Conservation (phyloP, 2,888 invertebrate species). For the Pseudococcus viburni region DNA sequence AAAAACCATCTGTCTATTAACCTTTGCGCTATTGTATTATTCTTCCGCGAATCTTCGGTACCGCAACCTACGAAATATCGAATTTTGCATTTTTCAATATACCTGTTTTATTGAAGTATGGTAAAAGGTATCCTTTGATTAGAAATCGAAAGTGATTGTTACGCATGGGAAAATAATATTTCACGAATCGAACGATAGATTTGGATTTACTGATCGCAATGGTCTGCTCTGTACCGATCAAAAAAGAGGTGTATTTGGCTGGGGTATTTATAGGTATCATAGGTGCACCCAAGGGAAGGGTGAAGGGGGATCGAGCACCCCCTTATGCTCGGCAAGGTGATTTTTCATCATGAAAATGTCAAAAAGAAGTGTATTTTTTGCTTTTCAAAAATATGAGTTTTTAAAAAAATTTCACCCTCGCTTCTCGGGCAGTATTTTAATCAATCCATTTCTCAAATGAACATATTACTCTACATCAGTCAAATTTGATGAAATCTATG, state of each 20-base stretch:
- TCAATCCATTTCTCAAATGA: too few species aligned
- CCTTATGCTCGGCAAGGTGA: too few species aligned
- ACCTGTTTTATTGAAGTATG: constrained; percentile 31
- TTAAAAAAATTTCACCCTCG: too few species aligned
- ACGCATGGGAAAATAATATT: constrained; percentile 56
- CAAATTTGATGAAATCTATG: too few species aligned
- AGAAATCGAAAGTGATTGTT: constrained; percentile 56
- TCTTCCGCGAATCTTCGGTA: constrained; percentile 58
- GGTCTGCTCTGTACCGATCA: neutral
- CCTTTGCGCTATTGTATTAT: constrained; percentile 56
- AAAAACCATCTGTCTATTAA: constrained; percentile 63
- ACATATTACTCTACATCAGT: too few species aligned
- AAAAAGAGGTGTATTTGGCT: neutral
- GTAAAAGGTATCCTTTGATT: constrained; percentile 57
- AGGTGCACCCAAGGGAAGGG: too few species aligned
- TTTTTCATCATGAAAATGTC: too few species aligned
- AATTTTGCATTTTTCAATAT: constrained; percentile 44
- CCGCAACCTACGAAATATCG: constrained; percentile 41
- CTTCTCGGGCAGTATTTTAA: too few species aligned
- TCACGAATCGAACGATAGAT: neutral
- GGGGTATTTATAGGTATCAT: neutral
- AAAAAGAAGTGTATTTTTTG: too few species aligned
- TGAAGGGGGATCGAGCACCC: too few species aligned
- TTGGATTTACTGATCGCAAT: neutral
- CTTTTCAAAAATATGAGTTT: too few species aligned